Evolutionary conservation across 2,113 vertebrate genomes (phyloP).

Genomic region (Rhinolophus sinicus): DNA sequence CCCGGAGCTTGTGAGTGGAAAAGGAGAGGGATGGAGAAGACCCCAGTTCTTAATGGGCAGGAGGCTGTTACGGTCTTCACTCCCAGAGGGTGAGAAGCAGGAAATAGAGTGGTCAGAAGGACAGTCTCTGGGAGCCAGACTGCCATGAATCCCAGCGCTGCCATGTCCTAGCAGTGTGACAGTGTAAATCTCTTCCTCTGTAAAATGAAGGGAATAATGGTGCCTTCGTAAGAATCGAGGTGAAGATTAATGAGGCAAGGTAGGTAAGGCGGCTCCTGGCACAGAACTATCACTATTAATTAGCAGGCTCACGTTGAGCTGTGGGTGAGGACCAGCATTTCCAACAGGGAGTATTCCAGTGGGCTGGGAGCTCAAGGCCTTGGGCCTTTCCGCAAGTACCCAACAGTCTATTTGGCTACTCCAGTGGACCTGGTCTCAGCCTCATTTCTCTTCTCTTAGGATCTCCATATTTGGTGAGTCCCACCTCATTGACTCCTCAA

Average conservation of each 20-base stretch:
- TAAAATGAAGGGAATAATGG: not conserved
- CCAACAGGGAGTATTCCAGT: not conserved
- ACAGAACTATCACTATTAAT: not conserved
- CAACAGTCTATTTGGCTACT: not conserved
- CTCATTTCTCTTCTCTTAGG: not conserved
- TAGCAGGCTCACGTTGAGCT: not conserved
- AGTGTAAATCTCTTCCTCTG: not conserved
- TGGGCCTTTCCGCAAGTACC: not conserved
- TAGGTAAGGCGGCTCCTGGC: not conserved
- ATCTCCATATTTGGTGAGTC: not conserved
- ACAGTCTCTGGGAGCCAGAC: not conserved
- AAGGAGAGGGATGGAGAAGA: not conserved
- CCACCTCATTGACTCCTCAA: not conserved
- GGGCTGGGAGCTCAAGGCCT: not conserved
- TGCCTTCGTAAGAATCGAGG: not conserved
- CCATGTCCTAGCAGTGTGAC: not conserved
- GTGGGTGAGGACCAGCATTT: not conserved
- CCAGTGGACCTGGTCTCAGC: not conserved
- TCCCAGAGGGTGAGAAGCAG: not conserved
- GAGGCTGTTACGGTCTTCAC: not conserved
- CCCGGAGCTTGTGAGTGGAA: not conserved
- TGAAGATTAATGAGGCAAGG: not conserved
- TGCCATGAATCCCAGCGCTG: not conserved
- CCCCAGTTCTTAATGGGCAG: not conserved
- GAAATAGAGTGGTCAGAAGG: not conserved